Evolutionary conservation across 2,797 vertebrate genomes (phyloP).

Genomic region (Toxotes lorentzi): DNA sequence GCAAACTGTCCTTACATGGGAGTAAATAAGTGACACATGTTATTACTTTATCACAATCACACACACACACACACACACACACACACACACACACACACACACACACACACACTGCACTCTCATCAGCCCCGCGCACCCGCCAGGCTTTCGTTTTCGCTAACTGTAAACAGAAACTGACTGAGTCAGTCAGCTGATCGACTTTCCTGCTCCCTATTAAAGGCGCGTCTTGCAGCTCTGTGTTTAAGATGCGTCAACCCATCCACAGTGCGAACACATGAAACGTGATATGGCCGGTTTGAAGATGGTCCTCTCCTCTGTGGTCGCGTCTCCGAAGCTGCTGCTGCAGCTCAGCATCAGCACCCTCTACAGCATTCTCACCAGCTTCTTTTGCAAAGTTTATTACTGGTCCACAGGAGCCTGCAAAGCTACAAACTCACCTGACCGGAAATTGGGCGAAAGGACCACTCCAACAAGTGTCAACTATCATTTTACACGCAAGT

Average conservation of each 20-base stretch:
- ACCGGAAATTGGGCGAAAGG: background rate
- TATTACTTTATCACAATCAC: too few relatives aligned
- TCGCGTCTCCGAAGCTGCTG: slow-evolving; percentile 48
- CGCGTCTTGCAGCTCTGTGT: background rate
- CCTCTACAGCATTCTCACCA: slow-evolving; percentile 41
- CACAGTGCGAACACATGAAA: background rate
- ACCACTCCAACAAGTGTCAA: slow-evolving; percentile 84
- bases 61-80: too few relatives aligned
- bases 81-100: too few relatives aligned
- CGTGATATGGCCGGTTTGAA: accelerated
- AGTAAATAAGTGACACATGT: too few relatives aligned
- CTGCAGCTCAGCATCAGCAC: slow-evolving; percentile 64
- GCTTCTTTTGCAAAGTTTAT: slow-evolving; percentile 19
- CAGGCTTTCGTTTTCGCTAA: slow-evolving; percentile 61
- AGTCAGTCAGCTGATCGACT: background rate
- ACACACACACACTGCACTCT: too few relatives aligned
- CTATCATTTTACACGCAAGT: slow-evolving; percentile 94
- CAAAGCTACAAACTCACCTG: background rate
- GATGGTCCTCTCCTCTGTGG: slow-evolving; percentile 52
- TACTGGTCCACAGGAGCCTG: slow-evolving; percentile 28
- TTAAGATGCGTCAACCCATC: background rate
- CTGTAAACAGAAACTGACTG: slow-evolving; percentile 63
- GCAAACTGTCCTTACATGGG: background rate
- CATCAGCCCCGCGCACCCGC: too few relatives aligned
- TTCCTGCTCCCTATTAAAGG: background rate